Evolutionary conservation across 1,140 invertebrate species (phyloP).

Genomic region (Ladona fulva): DNA sequence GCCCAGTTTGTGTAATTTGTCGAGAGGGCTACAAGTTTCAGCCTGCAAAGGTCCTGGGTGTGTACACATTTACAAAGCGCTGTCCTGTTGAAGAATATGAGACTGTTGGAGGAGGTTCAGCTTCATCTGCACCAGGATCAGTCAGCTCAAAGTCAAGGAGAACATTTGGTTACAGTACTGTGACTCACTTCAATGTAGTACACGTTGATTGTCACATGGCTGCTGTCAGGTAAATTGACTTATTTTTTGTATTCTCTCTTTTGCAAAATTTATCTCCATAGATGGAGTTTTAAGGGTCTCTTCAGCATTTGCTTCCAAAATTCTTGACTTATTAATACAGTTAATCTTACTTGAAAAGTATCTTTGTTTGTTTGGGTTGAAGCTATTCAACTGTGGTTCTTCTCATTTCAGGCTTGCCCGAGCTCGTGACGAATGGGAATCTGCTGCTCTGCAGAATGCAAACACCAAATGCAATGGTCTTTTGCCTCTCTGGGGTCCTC

Average conservation of each 20-base stretch:
- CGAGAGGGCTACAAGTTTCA: conserved; percentile 95
- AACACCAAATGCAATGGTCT: conserved; percentile 96
- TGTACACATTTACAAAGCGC: conserved; percentile 95
- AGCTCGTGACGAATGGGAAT: conserved; percentile 92
- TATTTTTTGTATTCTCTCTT: no score
- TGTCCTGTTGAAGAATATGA: conserved; percentile 93
- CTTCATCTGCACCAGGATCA: neutral
- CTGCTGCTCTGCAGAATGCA: conserved; percentile 92
- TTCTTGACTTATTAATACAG: no score
- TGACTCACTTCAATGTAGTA: conserved; percentile 97
- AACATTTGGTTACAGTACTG: conserved; percentile 81
- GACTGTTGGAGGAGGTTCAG: conserved; percentile 30
- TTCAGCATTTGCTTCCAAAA: no score
- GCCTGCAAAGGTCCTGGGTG: conserved; percentile 81
- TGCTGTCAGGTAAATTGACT: conserved; percentile 60
- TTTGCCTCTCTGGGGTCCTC: conserved; percentile 90
- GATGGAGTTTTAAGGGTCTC: no score
- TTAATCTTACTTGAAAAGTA: no score
- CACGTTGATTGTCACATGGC: conserved; percentile 97
- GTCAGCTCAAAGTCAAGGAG: conserved; percentile 55
- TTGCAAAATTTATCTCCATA: no score
- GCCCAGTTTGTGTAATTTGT: conserved; percentile 95
- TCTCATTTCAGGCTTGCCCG: conserved; percentile 45
- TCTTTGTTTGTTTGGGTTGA: neutral
- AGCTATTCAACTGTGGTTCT: neutral